Base-by-base conservation (phyloP, 1,140 invertebrate species). In the Daktulosphaira vitifoliae region DNA sequence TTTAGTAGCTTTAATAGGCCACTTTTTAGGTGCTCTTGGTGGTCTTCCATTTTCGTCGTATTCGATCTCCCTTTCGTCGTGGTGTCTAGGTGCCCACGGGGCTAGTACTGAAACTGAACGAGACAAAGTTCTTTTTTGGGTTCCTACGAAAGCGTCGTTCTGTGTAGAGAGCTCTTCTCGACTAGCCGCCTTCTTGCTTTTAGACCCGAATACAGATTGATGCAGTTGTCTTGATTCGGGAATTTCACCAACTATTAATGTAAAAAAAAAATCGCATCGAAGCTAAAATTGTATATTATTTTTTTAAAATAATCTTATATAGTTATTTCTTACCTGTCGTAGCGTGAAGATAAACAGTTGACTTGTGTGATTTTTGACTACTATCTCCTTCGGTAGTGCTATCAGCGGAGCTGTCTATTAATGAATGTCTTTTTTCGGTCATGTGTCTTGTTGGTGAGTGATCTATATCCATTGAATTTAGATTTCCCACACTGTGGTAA, bases 31-130 rank as follows among this genome's bases (percentile, higher is more conserved):
- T 1, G 51, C 49, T 26, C 29, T 68, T 22, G 67, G 65, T 20
- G 65, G 65, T 25, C 49, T 29, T 9, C 68, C 65, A 11, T 66
- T 67, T 65, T 71, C 70, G 52, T 71, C 85, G 74, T 90, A 90
- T 72, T 89, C 86, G 16, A 90, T 86, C 74, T 85, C 29, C 16
- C 42, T 23, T 18, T 39, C 56, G 68, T 80, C 79, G 69, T 83
- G 81, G 70, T 86, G 81, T 44, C 83, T 80, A 1, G 88, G 88
- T 65, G 83, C 84, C 88, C 88, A 91, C 1, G 89, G 88, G 1
- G 88, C 86, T 66, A 90, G 78, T 44, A 90, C 83, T 3, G 87
- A 89, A 67, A 90, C 87, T 29, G 87, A 89, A 39, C 88, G 81
- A 1, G 87, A 87, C n/a, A 89, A 81, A 16, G 83, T 88, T 65